Base-by-base conservation (phyloP, 2,888 invertebrate genomes). In the Pyrrhosoma nymphula region DNA sequence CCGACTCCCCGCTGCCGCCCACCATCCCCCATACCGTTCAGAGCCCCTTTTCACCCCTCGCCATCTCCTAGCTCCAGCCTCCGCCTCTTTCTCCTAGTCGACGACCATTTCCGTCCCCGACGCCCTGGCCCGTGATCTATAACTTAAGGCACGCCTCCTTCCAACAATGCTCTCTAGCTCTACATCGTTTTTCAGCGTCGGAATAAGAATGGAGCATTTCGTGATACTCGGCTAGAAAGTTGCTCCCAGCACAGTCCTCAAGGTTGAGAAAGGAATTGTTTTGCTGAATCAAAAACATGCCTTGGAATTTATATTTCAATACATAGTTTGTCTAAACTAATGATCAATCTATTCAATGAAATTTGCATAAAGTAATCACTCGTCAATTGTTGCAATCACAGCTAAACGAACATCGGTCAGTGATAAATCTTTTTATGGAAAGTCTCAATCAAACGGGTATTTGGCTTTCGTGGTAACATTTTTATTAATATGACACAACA, bases 111-210 rank as follows among this genome's bases (percentile, higher is more conserved):
- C 82, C 82, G 82, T 35, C 35, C 82, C n/a, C n/a, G n/a, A n/a
- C n/a, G n/a, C n/a, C n/a, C 82, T 35, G 35, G 82, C 82, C 30
- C 82, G 82, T 82, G 82, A 82, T 82, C 82, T 82, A 82, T 82
- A 82, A 82, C 82, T 82, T 35, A 4, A 35, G 82, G 82, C 82
- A 82, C 82, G 82, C 82, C 82, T 82, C 82, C 82, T 82, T 82
- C 82, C 35, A 82, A 26, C 35, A 82, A 82, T 82, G 82, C 35
- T 35, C 82, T 35, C 35, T 3, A 82, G 35, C 82, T 82, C 30
- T 26, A 35, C 82, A 82, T 82, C 35, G 82, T 82, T 35, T 82
- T 82, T 35, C 30, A 82, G 82, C 82, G 82, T 82, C 82, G 12
- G 26, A 14, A 82, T 82, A 35, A 82, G 82, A 82, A 82, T 82